Evolutionary conservation across 2,113 vertebrate species (phyloP), one percentile per base, ranked within the genome.

Genomic region (Hypanus sabinus): DNA sequence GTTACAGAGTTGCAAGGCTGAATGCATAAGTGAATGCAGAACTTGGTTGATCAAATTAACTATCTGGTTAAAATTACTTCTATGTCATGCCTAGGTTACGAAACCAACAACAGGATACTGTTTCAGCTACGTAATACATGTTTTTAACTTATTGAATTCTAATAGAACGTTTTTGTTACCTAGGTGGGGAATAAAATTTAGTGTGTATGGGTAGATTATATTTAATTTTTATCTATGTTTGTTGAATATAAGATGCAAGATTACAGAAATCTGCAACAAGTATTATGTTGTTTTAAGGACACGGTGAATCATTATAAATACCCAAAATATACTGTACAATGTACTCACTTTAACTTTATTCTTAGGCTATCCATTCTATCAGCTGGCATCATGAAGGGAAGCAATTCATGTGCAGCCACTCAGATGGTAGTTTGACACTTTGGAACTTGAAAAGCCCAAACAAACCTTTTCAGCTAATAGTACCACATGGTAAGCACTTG

Each of bases 391-490:
- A 99, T 88, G 99, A 99, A 95, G 99, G 99, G 83, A 98, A 97
- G 94, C 99, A 99, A 95, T 99, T 99, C 96, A 99, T 99, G 98
- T 99, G 99, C 96, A 99, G 99, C 95, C 99, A 99, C 96, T 99
- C 99, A 57, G 99, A 99, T 94, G 99, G 99, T 95, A 99, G 99
- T 95, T 97, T 99, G 95, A 98, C 98, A 20, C 95, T 98, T 80
- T 99, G 99, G 99, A 99, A 98, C 95, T 96, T 99, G 95, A 98
- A 98, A 96, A 99, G 97, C 95, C 98, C 98, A 94, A 97, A 97
- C 95, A 98, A 98, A 94, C 99, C 99, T 90, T 97, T 98, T 96
- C 98, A 99, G 96, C 97, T 99, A 96, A 99, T 98, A 95, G 97
- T 98, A 95, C 99, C 99, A 95, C 99, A 99, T 22, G 99, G 99